Base-by-base conservation (phyloP, 2,888 invertebrate species). In the Euspilapteryx auroguttella region DNA sequence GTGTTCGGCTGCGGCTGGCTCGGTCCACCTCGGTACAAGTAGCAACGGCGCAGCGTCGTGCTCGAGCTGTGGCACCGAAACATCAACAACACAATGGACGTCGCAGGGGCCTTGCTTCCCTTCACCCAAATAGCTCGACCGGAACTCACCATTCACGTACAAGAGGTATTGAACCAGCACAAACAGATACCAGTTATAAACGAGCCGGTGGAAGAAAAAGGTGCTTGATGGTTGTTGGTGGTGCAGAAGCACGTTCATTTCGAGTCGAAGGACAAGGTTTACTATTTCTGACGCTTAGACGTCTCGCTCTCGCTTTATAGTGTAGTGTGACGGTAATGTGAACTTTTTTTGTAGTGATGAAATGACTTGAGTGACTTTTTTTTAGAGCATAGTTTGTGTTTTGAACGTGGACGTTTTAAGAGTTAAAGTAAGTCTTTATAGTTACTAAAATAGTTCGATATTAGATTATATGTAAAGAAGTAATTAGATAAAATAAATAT, bases 1-100 rank as follows among this genome's bases (percentile, higher is more conserved):
- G 68, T 85, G 47, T 80, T 85, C 69, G 83, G 84, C 27, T 86
- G 85, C 55, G 81, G 84, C 26, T 83, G 83, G 81, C 73, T 85
- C 28, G 85, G 81, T 1, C 81, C 82, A 12, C 76, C 79, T 10
- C 61, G 79, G 39, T 81, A 80, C 68, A 82, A 82, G 80, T 82
- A 82, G 80, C 80, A 79, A 57, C 66, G 77, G 65, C 69, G 76
- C 42, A 76, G 77, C 54, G 73, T 77, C 47, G 76, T 78, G 73
- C 75, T 77, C 21, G 76, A 77, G 50, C 50, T 77, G 35, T 77
- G 77, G 77, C 77, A 78, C 64, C 53, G 75, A 28, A 77, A 76
- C 53, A 71, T 76, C 42, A 77, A 77, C 51, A 75, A 77, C 49
- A 77, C 77, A 17, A 71, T 77, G 73, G 76, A 77, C 52, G 75